Percentiles rank a stretch among this genome's conserved stretches.
These are phyloP conservation scores for Apodemus speciosus DNA, from an alignment of 2,113 vertebrate species.

Conservation along the genomic window DNA sequence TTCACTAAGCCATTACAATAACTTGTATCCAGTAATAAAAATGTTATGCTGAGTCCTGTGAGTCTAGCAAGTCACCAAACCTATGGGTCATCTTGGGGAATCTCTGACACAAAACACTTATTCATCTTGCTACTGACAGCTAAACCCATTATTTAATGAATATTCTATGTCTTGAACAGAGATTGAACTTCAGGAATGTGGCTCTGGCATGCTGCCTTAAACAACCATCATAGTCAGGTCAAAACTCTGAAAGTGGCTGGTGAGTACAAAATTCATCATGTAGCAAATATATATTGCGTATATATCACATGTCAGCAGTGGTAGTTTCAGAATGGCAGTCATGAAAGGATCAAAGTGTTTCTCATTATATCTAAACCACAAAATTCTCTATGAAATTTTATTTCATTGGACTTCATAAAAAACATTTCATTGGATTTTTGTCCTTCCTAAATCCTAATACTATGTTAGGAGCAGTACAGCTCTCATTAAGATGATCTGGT, in stretches of 20 bases:
- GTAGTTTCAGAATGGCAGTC: neutral
- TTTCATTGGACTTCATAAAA: neutral
- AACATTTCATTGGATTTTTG: neutral
- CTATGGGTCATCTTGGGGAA: neutral
- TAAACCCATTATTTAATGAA: neutral
- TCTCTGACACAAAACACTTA: slow-evolving; percentile 7
- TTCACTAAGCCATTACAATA: neutral
- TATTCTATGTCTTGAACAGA: neutral
- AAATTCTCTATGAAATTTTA: slow-evolving; percentile 23
- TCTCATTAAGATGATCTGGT: neutral
- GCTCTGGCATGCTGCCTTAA: neutral
- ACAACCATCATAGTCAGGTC: neutral
- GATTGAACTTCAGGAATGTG: neutral
- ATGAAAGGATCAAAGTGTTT: neutral
- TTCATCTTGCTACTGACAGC: slow-evolving; percentile 8
- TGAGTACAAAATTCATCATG: slow-evolving; percentile 6
- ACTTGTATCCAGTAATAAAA: slow-evolving; percentile 10
- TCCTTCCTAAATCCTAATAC: neutral
- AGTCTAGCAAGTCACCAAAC: neutral
- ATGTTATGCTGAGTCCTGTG: neutral
- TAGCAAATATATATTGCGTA: neutral
- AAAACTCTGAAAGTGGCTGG: slow-evolving; percentile 6
- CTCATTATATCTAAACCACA: neutral
- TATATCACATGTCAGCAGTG: neutral
- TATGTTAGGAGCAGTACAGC: neutral